phyloP scores from a whole-genome alignment of 2,797 vertebrate species.

The Basileuterus tristriatus region DNA sequence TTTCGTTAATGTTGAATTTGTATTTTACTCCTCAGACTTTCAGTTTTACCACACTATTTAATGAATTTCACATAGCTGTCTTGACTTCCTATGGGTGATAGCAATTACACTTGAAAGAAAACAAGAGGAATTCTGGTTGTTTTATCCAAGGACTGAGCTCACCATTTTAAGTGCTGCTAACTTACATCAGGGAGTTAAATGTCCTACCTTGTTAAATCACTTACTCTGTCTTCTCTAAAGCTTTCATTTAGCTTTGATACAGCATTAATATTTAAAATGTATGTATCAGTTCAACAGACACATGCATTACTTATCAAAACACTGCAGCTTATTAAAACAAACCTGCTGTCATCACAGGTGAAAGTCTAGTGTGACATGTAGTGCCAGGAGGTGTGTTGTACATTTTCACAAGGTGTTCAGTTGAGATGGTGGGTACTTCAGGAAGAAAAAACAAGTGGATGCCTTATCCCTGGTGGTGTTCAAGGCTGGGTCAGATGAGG shows the following conservation, averaged over 20 bases:
- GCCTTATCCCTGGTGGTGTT: background rate
- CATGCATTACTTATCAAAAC: background rate
- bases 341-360: background rate
- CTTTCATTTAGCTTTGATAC: background rate
- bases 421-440: background rate
- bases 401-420: rapidly evolving
- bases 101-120: constrained; percentile 3
- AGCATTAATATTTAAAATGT: constrained; percentile 36
- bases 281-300: background rate
- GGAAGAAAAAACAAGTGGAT: background rate
- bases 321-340: background rate
- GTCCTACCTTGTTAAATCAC: background rate
- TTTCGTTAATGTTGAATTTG: constrained; percentile 13
- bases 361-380: background rate
- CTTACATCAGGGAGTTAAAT: background rate
- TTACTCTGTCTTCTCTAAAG: background rate
- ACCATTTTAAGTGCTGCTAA: background rate
- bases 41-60: background rate
- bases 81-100: background rate
- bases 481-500: background rate
- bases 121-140: background rate
- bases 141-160: background rate
- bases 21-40: constrained; percentile 5
- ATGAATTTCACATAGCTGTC: background rate
- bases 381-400: background rate